These are phyloP conservation scores for Acanthisitta chloris DNA, from an alignment of 2,113 vertebrate genomes.

Conservation along the genomic window DNA sequence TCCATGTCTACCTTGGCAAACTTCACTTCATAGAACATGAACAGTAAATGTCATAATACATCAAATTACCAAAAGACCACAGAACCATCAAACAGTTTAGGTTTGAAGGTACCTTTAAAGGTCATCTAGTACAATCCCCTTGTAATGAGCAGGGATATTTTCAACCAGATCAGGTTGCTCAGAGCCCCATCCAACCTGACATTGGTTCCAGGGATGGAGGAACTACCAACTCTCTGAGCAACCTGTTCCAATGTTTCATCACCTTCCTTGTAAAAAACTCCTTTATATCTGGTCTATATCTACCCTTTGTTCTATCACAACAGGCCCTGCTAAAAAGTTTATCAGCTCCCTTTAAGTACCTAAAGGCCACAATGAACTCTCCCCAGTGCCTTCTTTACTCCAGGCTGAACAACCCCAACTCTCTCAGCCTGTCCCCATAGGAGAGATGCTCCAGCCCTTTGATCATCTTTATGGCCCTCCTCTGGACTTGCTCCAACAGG, in stretches of 20 bases:
- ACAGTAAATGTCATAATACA: accelerated
- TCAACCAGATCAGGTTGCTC: background rate
- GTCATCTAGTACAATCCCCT: background rate
- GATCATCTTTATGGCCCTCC: background rate
- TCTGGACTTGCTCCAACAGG: background rate
- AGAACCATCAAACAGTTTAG: background rate
- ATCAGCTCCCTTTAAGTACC: background rate
- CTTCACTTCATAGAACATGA: background rate
- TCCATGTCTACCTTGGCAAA: background rate
- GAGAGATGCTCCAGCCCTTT: background rate
- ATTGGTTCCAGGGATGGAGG: background rate
- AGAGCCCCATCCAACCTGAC: background rate
- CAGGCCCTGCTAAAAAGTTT: background rate
- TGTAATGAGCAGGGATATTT: background rate
- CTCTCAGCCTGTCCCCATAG: background rate
- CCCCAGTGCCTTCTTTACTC: background rate
- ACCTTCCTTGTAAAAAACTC: background rate
- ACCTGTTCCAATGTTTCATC: background rate
- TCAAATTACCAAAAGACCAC: background rate
- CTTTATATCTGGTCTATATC: no score
- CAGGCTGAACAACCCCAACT: no score
- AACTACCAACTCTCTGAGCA: background rate
- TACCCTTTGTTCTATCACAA: background rate
- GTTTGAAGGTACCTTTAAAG: background rate
- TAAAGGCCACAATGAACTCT: background rate